Evolutionary conservation across 2,113 vertebrate genomes (phyloP).

Genomic region (Eidolon helvum): DNA sequence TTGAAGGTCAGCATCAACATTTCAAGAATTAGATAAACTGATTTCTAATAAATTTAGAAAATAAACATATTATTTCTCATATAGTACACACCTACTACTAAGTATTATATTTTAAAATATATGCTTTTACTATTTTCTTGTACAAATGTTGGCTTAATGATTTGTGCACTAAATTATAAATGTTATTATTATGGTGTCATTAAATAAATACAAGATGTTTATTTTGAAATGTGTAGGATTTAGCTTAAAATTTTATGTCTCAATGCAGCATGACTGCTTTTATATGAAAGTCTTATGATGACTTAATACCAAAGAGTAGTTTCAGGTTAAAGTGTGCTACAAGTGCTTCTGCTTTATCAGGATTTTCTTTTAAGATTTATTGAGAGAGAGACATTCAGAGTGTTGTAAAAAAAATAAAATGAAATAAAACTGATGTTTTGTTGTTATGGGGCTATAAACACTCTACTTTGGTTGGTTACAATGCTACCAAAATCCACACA

Average conservation of each 20-base stretch:
- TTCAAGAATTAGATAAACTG: conserved; percentile 84
- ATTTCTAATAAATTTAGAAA: conserved; percentile 86
- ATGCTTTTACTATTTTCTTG: background rate
- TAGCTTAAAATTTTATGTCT: background rate
- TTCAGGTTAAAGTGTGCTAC: conserved; percentile 33
- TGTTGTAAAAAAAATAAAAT: background rate
- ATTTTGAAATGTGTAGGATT: background rate
- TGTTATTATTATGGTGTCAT: background rate
- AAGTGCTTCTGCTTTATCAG: conserved; percentile 31
- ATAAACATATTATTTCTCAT: conserved; percentile 87
- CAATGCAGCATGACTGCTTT: background rate
- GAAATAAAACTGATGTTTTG: conserved; percentile 82
- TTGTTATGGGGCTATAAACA: conserved; percentile 83
- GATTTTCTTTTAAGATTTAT: conserved; percentile 52
- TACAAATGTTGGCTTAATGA: background rate
- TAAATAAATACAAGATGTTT: background rate
- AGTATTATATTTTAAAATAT: conserved; percentile 15
- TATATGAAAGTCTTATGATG: conserved; percentile 25
- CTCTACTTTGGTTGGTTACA: conserved; percentile 83
- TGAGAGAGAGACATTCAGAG: conserved; percentile 35
- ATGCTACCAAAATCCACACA: conserved; percentile 74
- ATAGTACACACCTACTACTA: conserved; percentile 81
- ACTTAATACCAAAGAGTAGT: conserved; percentile 52
- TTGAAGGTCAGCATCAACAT: conserved; percentile 84
- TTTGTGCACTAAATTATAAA: background rate